phyloP scores from a whole-genome alignment of 2,888 invertebrate species.

The Sericinus montela region DNA sequence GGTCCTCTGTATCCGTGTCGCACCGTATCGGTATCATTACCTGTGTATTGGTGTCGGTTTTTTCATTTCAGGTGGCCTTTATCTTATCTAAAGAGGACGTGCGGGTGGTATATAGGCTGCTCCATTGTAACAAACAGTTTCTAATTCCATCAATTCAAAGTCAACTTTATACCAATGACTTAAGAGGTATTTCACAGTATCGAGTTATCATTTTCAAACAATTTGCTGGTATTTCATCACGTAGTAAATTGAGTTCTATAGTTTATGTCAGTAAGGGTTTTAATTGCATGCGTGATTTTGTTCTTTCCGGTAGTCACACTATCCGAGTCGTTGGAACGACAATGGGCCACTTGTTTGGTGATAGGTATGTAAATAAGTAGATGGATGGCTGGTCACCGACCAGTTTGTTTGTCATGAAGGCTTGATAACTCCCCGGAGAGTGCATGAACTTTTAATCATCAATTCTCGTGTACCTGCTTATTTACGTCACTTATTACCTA shows the following conservation, averaged over 20 bases:
- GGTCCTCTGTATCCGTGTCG: constrained; percentile 41
- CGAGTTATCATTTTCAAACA: constrained; percentile 33
- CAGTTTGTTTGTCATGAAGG: constrained; percentile 39
- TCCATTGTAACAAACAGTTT: constrained; percentile 54
- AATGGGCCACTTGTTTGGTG: constrained; percentile 69
- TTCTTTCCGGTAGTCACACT: constrained; percentile 69
- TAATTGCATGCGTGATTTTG: constrained; percentile 28
- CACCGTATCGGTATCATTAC: constrained; percentile 60
- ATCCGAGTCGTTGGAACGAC: constrained; percentile 53
- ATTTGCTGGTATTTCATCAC: constrained; percentile 37
- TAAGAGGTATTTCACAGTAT: constrained; percentile 27
- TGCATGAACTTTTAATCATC: constrained; percentile 24
- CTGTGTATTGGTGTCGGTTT: constrained; percentile 66
- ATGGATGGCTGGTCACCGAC: constrained; percentile 72
- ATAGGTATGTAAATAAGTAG: constrained; percentile 75
- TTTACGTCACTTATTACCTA: not conserved
- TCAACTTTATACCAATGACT: constrained; percentile 21
- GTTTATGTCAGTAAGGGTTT: constrained; percentile 23
- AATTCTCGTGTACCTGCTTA: too few species aligned
- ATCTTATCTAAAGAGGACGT: constrained; percentile 80
- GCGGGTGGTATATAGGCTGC: constrained; percentile 66
- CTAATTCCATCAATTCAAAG: constrained; percentile 20
- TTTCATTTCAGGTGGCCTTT: constrained; percentile 67
- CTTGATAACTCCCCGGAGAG: constrained; percentile 41
- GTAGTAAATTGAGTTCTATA: constrained; percentile 27